A percentile compares a stretch with the other conserved stretches of the same genome.
phyloP scores from a whole-genome alignment of 2,113 vertebrate genomes.

The Pomatorhinus ruficollis region DNA sequence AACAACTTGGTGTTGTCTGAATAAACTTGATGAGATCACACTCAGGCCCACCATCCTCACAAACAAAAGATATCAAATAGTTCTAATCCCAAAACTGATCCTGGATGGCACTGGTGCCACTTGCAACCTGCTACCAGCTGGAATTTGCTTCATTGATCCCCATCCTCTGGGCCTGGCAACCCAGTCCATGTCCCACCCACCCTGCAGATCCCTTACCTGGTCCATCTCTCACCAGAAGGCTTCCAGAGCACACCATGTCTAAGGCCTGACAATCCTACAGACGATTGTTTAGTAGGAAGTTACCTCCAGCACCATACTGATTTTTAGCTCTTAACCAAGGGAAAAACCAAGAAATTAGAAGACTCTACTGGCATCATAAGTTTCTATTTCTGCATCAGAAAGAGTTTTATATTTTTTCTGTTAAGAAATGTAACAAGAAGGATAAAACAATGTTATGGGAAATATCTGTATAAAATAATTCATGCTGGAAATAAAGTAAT shows the following conservation, averaged over 20 bases:
- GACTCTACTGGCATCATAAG: neutral
- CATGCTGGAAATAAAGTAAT: no score
- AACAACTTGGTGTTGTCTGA: neutral
- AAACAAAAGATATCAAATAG: neutral
- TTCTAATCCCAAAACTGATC: neutral
- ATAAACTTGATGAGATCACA: neutral
- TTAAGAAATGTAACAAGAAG: neutral
- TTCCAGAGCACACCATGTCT: neutral
- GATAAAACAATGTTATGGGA: no score
- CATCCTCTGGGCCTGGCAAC: neutral
- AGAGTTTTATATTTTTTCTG: neutral
- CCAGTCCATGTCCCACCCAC: neutral
- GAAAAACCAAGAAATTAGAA: neutral
- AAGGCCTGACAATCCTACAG: neutral
- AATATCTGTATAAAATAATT: no score
- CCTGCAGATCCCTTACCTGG: neutral
- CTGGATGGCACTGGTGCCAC: neutral
- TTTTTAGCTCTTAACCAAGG: neutral
- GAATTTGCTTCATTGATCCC: neutral
- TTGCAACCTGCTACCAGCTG: neutral
- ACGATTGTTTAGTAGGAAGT: neutral
- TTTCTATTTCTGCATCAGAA: neutral
- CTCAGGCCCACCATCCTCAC: neutral
- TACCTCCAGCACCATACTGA: neutral
- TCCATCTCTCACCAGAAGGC: neutral